Evolutionary conservation across 2,113 vertebrate genomes (phyloP).

Genomic region (Anolis carolinensis): DNA sequence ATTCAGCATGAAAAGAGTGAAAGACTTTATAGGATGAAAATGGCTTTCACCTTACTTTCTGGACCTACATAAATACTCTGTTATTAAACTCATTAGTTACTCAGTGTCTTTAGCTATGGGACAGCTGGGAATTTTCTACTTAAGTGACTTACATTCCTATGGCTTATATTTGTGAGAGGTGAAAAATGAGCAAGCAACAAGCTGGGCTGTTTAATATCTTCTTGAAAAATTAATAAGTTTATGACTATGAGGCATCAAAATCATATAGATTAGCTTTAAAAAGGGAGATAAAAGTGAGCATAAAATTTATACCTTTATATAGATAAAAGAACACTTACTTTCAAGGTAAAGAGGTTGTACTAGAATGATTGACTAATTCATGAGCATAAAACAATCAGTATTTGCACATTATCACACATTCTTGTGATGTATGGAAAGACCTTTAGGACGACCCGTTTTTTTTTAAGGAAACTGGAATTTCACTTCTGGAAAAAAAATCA

Average conservation of each 20-base stretch:
- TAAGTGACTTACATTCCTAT: conserved; percentile 55
- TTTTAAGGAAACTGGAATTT: neutral
- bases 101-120: conserved; percentile 55
- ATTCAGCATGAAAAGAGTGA: neutral
- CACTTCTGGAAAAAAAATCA: neutral
- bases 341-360: neutral
- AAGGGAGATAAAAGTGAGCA: neutral
- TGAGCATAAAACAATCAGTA: neutral
- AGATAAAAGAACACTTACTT: neutral
- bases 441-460: neutral
- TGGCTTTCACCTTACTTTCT: neutral
- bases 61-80: conserved; percentile 42
- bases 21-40: conserved; percentile 21
- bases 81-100: conserved; percentile 72
- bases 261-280: neutral
- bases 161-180: conserved; percentile 58
- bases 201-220: conserved; percentile 26
- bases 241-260: conserved; percentile 16
- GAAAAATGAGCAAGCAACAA: conserved; percentile 48
- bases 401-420: neutral
- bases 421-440: neutral
- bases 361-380: neutral
- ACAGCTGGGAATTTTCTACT: conserved; percentile 16
- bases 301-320: neutral
- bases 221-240: conserved; percentile 50